These are phyloP conservation scores for Silurus lanzhouensis DNA, from an alignment of 2,797 vertebrate genomes.

Conservation along the genomic window DNA sequence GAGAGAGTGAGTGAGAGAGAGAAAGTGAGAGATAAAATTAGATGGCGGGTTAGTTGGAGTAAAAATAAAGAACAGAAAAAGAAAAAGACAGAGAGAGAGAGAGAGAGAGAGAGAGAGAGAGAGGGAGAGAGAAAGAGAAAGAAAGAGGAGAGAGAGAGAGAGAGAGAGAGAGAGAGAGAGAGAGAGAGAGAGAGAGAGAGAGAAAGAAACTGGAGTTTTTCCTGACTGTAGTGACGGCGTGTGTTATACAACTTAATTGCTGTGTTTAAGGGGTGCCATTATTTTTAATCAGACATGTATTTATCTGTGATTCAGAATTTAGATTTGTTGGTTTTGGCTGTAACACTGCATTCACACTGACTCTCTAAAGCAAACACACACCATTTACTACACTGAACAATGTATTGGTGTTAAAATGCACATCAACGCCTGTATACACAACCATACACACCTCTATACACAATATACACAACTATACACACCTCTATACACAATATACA, in stretches of 20 bases:
- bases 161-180: too few relatives aligned
- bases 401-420: background rate
- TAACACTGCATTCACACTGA: background rate
- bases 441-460: too few relatives aligned
- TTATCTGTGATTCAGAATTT: conserved; percentile 2
- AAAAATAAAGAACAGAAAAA: too few relatives aligned
- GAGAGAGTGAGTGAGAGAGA: too few relatives aligned
- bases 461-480: too few relatives aligned
- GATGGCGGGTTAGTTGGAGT: too few relatives aligned
- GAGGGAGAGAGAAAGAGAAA: background rate
- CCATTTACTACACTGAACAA: background rate
- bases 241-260: background rate
- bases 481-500: too few relatives aligned
- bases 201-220: background rate
- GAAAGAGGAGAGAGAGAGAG: background rate
- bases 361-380: background rate
- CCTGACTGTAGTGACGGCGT: background rate
- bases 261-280: background rate
- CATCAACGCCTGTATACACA: background rate
- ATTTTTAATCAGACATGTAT: conserved; percentile 24
- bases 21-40: too few relatives aligned
- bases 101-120: background rate
- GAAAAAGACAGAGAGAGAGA: too few relatives aligned
- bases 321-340: conserved; percentile 39
- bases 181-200: background rate